phyloP scores from a whole-genome alignment of 2,888 invertebrate genomes.

The Thymelicus lineola region DNA sequence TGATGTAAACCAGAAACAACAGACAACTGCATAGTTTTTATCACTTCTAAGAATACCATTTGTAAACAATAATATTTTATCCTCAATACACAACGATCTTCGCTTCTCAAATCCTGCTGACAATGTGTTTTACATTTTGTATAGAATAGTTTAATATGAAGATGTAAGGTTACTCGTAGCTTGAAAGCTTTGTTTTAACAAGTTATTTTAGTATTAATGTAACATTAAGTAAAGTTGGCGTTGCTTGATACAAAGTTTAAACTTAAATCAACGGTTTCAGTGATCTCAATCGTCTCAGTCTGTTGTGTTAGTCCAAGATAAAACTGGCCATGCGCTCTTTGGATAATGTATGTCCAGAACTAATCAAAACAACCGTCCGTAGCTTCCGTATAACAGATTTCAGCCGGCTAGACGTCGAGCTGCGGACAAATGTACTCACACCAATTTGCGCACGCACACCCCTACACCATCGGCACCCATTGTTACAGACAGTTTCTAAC shows the following conservation, averaged over 20 bases:
- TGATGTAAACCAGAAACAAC: slow-evolving; percentile 55
- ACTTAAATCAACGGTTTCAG: neutral
- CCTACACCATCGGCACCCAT: slow-evolving; percentile 54
- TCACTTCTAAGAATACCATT: slow-evolving; percentile 28
- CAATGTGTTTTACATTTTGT: neutral
- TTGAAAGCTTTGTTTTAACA: no score
- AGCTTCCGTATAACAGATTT: slow-evolving; percentile 50
- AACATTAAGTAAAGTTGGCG: no score
- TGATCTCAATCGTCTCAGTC: slow-evolving; percentile 4
- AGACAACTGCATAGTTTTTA: slow-evolving; percentile 50
- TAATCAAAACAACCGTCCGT: slow-evolving; percentile 52
- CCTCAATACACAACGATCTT: slow-evolving; percentile 20
- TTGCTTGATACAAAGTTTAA: neutral
- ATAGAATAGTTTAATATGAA: neutral
- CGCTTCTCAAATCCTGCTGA: neutral
- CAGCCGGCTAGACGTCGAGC: slow-evolving; percentile 39
- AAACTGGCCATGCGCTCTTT: slow-evolving; percentile 43
- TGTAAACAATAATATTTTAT: slow-evolving; percentile 49
- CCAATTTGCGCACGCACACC: slow-evolving; percentile 48
- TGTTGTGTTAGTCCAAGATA: slow-evolving; percentile 22
- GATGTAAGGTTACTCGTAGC: no score
- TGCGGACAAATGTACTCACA: slow-evolving; percentile 40
- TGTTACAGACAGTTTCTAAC: slow-evolving; percentile 63
- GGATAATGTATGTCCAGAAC: slow-evolving; percentile 52
- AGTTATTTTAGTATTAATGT: neutral